Percentiles rank a stretch among this genome's conserved stretches.
These are phyloP conservation scores for Euzetes globulus DNA, from an alignment of 2,888 invertebrate genomes.

Conservation along the genomic window DNA sequence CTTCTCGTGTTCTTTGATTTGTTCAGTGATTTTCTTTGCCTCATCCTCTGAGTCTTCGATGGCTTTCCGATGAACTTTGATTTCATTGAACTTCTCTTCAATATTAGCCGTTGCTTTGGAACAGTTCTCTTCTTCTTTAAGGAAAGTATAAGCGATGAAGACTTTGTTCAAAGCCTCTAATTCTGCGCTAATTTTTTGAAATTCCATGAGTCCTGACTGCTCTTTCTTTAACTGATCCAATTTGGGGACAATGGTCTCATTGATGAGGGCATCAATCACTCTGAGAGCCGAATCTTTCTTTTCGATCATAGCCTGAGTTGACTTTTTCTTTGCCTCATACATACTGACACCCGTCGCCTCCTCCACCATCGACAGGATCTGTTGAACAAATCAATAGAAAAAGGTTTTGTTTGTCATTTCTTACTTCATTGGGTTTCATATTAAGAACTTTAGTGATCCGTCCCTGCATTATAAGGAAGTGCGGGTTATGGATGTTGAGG, in stretches of 20 bases:
- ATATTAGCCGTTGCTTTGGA: conserved; percentile 45
- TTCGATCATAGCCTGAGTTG: conserved; percentile 74
- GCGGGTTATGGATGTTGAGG: conserved; percentile 97
- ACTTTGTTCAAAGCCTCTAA: conserved; percentile 70
- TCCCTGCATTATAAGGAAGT: conserved; percentile 99
- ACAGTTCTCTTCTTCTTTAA: conserved; percentile 49
- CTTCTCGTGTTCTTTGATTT: conserved; percentile 57
- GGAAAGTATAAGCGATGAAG: conserved; percentile 64
- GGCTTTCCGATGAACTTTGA: conserved; percentile 47
- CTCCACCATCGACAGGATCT: conserved; percentile 94
- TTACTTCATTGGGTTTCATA: conserved; percentile 93
- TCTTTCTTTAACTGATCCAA: conserved; percentile 77
- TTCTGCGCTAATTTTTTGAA: conserved; percentile 72
- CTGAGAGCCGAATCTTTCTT: conserved; percentile 83
- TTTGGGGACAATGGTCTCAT: conserved; percentile 83
- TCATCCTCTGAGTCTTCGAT: conserved; percentile 56
- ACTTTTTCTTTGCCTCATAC: conserved; percentile 88
- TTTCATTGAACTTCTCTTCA: conserved; percentile 22
- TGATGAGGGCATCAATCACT: conserved; percentile 69
- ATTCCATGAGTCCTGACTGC: conserved; percentile 73
- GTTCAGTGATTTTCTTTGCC: conserved; percentile 46
- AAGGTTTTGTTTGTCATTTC: no score
- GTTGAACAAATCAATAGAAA: conserved; percentile 34
- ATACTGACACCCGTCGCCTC: conserved; percentile 96
- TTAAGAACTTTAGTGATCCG: conserved; percentile 96